Conservation (phyloP, 64 coral and sea anemone genomes). For the Pocillopora damicornis region DNA sequence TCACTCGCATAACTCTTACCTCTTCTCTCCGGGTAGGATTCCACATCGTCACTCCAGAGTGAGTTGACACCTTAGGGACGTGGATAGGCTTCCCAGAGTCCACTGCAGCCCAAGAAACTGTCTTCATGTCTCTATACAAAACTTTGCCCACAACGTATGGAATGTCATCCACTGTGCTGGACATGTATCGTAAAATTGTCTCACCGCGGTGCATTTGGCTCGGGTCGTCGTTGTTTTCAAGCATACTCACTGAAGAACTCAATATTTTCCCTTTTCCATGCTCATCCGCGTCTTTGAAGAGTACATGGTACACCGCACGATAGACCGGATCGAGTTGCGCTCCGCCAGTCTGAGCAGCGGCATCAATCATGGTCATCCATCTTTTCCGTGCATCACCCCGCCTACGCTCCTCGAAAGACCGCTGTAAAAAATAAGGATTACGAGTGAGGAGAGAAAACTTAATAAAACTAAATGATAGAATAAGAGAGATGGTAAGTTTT, state of each 20-base stretch:
- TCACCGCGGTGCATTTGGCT: constrained; percentile 65
- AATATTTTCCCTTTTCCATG: constrained; percentile 76
- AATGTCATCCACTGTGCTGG: constrained; percentile 81
- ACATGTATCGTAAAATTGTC: constrained; percentile 79
- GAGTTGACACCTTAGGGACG: constrained; percentile 74
- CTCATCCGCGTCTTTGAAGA: constrained; percentile 89
- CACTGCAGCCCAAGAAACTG: constrained; percentile 81
- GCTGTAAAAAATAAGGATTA: constrained; percentile 40
- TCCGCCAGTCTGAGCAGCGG: constrained; percentile 87
- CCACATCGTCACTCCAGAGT: constrained; percentile 80
- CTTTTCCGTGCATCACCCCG: constrained; percentile 87
- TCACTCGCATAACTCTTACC: constrained; percentile 24
- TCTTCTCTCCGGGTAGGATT: constrained; percentile 72
- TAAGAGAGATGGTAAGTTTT: too few relatives aligned
- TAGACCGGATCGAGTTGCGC: constrained; percentile 95
- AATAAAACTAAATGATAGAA: too few relatives aligned
- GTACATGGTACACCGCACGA: constrained; percentile 78
- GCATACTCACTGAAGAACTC: constrained; percentile 65
- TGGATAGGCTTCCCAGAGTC: constrained; percentile 96
- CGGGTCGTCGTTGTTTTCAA: constrained; percentile 84
- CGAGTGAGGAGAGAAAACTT: background rate
- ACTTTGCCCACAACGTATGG: constrained; percentile 77
- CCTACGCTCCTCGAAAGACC: constrained; percentile 93
- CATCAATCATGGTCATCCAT: constrained; percentile 87
- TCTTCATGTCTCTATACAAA: constrained; percentile 89